Conservation (phyloP, 2,888 invertebrate species). For the Hirtodrosophila trivittata region DNA sequence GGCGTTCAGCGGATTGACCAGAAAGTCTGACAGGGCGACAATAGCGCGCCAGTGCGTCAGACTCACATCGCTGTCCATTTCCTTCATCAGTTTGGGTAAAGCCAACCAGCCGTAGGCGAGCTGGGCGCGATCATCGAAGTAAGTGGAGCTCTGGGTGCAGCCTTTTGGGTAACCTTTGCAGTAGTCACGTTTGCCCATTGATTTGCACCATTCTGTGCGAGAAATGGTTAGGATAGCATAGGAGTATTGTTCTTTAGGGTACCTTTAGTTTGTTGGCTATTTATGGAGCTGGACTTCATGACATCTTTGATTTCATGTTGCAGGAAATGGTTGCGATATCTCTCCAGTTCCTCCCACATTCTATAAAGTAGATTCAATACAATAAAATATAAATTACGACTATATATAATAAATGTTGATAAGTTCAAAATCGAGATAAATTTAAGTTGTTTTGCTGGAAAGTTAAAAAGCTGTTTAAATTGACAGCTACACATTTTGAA, state of each 20-base stretch:
- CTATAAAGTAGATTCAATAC: slow-evolving; percentile 4
- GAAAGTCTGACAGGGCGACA: slow-evolving; percentile 71
- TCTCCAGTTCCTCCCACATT: slow-evolving; percentile 79
- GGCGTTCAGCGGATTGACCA: slow-evolving; percentile 74
- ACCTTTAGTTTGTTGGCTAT: slow-evolving; percentile 50
- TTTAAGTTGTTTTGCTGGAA: neutral
- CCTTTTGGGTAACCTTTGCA: slow-evolving; percentile 26
- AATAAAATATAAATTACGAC: neutral
- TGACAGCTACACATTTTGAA: slow-evolving; percentile 9
- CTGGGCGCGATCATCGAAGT: slow-evolving; percentile 69
- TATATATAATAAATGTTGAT: neutral
- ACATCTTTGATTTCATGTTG: slow-evolving; percentile 61
- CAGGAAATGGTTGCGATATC: slow-evolving; percentile 75
- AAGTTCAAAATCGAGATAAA: neutral
- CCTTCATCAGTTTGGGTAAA: slow-evolving; percentile 73
- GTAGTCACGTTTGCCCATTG: slow-evolving; percentile 33
- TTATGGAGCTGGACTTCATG: slow-evolving; percentile 55
- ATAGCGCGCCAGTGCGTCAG: slow-evolving; percentile 72
- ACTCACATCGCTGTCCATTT: slow-evolving; percentile 67
- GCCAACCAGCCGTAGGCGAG: slow-evolving; percentile 77
- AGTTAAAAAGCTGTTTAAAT: neutral
- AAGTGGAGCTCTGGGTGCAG: slow-evolving; percentile 52
- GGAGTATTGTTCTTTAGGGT: neutral
- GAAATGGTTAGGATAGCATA: neutral
- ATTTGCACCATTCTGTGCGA: slow-evolving; percentile 39